phyloP scores from a whole-genome alignment of 2,113 vertebrate genomes.

The Empidonax traillii region DNA sequence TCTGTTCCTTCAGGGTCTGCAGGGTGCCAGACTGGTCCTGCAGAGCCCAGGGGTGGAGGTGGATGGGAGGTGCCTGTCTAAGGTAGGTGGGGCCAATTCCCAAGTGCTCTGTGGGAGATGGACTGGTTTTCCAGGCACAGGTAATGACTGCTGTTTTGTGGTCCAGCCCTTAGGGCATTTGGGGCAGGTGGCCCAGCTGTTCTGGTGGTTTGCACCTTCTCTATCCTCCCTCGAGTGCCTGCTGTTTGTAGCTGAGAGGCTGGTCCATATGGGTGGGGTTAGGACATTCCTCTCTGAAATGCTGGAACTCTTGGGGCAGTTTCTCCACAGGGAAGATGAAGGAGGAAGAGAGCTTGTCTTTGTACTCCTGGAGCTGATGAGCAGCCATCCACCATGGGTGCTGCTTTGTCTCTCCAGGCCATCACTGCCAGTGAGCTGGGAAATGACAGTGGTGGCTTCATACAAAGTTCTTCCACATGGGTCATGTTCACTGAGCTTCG shows the following conservation, averaged over 20 bases:
- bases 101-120: background rate
- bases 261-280: background rate
- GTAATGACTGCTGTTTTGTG: background rate
- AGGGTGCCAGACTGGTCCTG: background rate
- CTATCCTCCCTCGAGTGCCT: background rate
- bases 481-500: background rate
- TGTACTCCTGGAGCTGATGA: background rate
- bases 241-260: background rate
- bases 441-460: background rate
- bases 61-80: too few relatives aligned
- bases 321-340: background rate
- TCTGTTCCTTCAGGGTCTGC: background rate
- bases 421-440: background rate
- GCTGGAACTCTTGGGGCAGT: background rate
- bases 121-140: background rate
- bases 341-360: background rate
- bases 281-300: background rate
- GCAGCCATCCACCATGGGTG: background rate
- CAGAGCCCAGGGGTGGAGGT: too few relatives aligned
- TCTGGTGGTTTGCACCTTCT: background rate
- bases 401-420: background rate
- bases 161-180: background rate
- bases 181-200: background rate
- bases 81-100: background rate
- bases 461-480: fast-evolving